Evolutionary conservation across 1,140 invertebrate species (phyloP).

Genomic region (Magallana ariakensis): DNA sequence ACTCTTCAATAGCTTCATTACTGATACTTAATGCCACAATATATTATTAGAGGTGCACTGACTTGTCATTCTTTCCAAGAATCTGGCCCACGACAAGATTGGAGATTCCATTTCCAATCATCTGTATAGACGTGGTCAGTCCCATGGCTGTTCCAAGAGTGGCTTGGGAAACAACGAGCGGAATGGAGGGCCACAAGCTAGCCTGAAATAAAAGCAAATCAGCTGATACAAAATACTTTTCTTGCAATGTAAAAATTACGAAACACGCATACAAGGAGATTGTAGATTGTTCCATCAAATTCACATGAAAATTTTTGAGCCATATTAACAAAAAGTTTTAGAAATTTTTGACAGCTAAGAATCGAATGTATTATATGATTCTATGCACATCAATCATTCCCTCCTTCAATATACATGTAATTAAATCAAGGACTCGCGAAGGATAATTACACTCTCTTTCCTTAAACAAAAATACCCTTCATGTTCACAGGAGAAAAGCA

Average conservation of each 20-base stretch:
- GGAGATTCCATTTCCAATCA: slow-evolving; percentile 80
- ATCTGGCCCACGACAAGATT: slow-evolving; percentile 80
- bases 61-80: slow-evolving; percentile 71
- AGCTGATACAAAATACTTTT: neutral
- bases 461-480: too few relatives aligned
- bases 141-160: slow-evolving; percentile 80
- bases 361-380: too few relatives aligned
- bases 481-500: too few relatives aligned
- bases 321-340: neutral
- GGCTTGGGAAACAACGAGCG: slow-evolving; percentile 78
- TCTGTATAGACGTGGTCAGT: slow-evolving; percentile 80
- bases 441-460: too few relatives aligned
- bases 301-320: neutral
- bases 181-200: slow-evolving; percentile 80
- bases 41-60: too few relatives aligned
- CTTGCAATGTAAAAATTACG: too few relatives aligned
- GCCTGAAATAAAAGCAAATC: slow-evolving; percentile 68
- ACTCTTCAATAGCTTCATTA: too few relatives aligned
- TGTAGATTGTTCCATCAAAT: neutral
- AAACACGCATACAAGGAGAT: neutral
- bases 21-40: too few relatives aligned
- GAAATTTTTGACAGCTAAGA: too few relatives aligned
- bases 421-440: too few relatives aligned
- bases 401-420: too few relatives aligned
- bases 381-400: too few relatives aligned